Evolutionary conservation across 2,797 vertebrate genomes (phyloP).

Genomic region (Arctocebus calabarensis): DNA sequence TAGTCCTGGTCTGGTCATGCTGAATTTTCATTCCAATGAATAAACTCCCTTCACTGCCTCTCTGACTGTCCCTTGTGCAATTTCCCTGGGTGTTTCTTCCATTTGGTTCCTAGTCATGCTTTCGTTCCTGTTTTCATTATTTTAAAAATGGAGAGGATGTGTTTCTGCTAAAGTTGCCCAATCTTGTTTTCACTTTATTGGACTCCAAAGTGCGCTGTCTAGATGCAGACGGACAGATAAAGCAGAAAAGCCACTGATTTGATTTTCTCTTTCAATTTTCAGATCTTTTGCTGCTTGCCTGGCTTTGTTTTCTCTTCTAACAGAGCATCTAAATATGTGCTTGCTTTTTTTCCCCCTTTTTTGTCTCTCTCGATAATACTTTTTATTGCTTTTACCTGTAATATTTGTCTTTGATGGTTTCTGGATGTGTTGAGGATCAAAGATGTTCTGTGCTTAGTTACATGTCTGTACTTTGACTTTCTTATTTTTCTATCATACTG

Average conservation of each 20-base stretch:
- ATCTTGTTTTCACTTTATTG: constrained; percentile 76
- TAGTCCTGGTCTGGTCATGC: constrained; percentile 48
- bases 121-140: constrained; percentile 80
- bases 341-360: background rate
- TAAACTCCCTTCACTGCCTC: constrained; percentile 60
- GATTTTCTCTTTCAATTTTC: constrained; percentile 75
- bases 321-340: constrained; percentile 52
- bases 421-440: constrained; percentile 48
- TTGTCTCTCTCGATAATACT: background rate
- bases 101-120: constrained; percentile 76
- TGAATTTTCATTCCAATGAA: constrained; percentile 75
- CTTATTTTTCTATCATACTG: constrained; percentile 9
- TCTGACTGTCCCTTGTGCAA: constrained; percentile 49
- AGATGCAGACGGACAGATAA: constrained; percentile 61
- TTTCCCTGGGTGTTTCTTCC: constrained; percentile 63
- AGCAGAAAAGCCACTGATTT: constrained; percentile 69
- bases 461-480: background rate
- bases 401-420: constrained; percentile 55
- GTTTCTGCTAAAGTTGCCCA: constrained; percentile 75
- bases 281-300: constrained; percentile 46
- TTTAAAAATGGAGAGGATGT: constrained; percentile 79
- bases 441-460: constrained; percentile 38
- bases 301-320: constrained; percentile 72
- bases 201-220: constrained; percentile 69
- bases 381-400: constrained; percentile 58